A percentile compares a stretch with the other conserved stretches of the same genome.
Conservation (phyloP, 2,888 invertebrate species). For the Aricia artaxerxes region DNA sequence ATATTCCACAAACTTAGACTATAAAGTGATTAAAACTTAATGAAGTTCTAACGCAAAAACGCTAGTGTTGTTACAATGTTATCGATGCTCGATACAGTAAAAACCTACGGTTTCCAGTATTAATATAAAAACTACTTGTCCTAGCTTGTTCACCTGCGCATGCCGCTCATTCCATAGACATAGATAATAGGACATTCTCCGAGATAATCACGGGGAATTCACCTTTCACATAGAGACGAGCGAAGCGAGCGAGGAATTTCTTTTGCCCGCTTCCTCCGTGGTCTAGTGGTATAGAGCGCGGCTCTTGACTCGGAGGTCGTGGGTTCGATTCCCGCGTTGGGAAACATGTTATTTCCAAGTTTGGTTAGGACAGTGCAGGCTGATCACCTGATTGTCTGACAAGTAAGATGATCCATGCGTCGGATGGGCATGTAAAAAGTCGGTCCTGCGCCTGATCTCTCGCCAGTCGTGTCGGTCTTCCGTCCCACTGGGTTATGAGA, state of each 20-base stretch:
- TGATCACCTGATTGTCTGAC: too few relatives aligned
- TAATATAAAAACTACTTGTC: not conserved
- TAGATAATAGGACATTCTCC: not conserved
- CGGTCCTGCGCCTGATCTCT: too few relatives aligned
- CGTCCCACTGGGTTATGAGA: too few relatives aligned
- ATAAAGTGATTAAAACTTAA: not conserved
- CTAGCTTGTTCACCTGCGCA: slow-evolving; percentile 7
- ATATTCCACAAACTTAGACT: not conserved
- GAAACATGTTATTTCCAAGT: too few relatives aligned
- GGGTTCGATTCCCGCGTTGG: too few relatives aligned
- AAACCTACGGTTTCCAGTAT: not conserved
- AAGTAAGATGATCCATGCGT: too few relatives aligned
- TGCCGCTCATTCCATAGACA: not conserved
- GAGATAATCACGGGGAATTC: not conserved
- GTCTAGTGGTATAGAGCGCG: too few relatives aligned
- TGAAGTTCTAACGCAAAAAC: not conserved
- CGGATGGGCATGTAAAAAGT: too few relatives aligned
- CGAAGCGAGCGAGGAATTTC: not conserved
- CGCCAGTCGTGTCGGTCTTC: too few relatives aligned
- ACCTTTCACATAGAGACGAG: slow-evolving; percentile 6
- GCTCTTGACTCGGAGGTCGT: too few relatives aligned
- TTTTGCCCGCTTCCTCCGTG: not conserved
- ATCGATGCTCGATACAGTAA: not conserved
- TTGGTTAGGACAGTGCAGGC: too few relatives aligned
- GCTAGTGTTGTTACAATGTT: not conserved